These are phyloP conservation scores for Ormyrus labotus DNA, from an alignment of 2,888 invertebrate species.

Conservation along the genomic window DNA sequence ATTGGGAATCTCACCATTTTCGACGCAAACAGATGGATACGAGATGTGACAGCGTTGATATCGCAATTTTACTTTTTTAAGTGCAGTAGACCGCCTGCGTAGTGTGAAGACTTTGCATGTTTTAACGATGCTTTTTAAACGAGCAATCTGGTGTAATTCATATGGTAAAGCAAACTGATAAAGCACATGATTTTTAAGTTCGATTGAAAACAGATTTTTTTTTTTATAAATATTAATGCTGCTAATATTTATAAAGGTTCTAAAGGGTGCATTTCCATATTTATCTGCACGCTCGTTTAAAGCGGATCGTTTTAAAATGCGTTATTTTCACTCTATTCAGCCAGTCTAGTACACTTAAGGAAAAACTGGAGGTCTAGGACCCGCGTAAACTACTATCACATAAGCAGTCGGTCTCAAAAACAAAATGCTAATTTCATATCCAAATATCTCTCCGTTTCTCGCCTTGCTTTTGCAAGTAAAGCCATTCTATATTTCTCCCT, in stretches of 20 bases:
- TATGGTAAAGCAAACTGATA: slow-evolving; percentile 3
- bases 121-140: slow-evolving; percentile 44
- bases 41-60: slow-evolving; percentile 75
- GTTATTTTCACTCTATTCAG: slow-evolving; percentile 27
- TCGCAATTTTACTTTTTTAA: slow-evolving; percentile 65
- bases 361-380: slow-evolving; percentile 64
- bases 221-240: slow-evolving; percentile 13
- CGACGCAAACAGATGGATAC: slow-evolving; percentile 74
- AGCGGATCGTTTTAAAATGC: slow-evolving; percentile 48
- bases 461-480: neutral
- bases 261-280: slow-evolving; percentile 5
- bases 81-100: slow-evolving; percentile 19
- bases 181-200: neutral
- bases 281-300: slow-evolving; percentile 37
- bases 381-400: slow-evolving; percentile 62
- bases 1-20: slow-evolving; percentile 75
- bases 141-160: slow-evolving; percentile 7
- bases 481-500: slow-evolving; percentile 11
- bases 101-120: slow-evolving; percentile 35
- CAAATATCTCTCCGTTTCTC: slow-evolving; percentile 14
- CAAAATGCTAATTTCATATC: neutral
- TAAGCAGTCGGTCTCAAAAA: slow-evolving; percentile 8
- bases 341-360: slow-evolving; percentile 41
- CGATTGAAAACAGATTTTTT: neutral
- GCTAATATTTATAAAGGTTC: slow-evolving; percentile 1